Evolutionary conservation across 2,113 vertebrate genomes (phyloP), one percentile per base, ranked within the genome.

Genomic region (Aythya baeri): DNA sequence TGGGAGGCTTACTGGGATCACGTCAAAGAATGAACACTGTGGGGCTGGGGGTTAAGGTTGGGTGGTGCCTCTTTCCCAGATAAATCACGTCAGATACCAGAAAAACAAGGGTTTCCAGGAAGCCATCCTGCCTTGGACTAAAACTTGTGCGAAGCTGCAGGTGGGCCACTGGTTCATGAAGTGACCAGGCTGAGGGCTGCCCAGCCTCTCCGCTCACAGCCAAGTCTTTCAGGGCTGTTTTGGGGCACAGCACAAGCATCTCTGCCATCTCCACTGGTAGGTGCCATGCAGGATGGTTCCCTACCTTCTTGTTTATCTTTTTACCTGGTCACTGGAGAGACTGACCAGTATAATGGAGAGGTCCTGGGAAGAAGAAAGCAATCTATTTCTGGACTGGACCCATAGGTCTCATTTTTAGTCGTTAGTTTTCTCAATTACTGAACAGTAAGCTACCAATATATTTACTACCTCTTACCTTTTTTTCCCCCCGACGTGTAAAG

Each of bases 201-300:
- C 32, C 26, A 73, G 11, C 12, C 6, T 2, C 6, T 82, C 17
- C 0, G 0, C 52, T 70, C 38, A 44, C 32, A 32, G 11, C 6
- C 55, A 11, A 63, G 9, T 15, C 21, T 82, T 72, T 57, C 54
- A 20, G 50, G 65, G 29, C 17, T 72, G 11, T 61, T 46, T 29
- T 13, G 38, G 44, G 66, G 5, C 52, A 58, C 4, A 46, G 23
- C 25, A 59, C 3, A 26, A 66, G 8, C 13, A 29, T 54, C 29
- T 87, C 65, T 82, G 21, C 32, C 31, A 31, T 38, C 7, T 20
- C 7, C 26, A 38, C 2, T 4, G 12, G 6, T 46, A 73, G 25
- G 25, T 57, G 17, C 43, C 17, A 38, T 38, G 12, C 7, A 44
- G 54, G 29, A 63, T 16, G 27, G 32, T 72, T 11, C n/a, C 17